These are phyloP conservation scores for Hirundichthys speculiger DNA, from an alignment of 2,113 vertebrate genomes.

Conservation along the genomic window DNA sequence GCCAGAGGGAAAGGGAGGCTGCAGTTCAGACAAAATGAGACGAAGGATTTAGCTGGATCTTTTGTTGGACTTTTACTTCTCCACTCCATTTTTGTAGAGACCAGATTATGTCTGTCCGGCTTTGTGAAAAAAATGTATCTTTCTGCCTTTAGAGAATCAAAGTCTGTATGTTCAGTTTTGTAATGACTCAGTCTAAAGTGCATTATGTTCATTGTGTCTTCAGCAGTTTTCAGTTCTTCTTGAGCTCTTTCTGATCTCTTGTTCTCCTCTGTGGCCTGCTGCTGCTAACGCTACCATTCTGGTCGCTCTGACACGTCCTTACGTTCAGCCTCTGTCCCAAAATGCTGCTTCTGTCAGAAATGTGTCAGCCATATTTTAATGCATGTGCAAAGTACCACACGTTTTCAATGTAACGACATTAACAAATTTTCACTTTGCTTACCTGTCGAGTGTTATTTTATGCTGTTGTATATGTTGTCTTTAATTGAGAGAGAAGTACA, in stretches of 20 bases:
- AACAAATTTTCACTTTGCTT: conserved; percentile 61
- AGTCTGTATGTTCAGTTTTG: conserved; percentile 61
- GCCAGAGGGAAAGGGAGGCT: conserved; percentile 26
- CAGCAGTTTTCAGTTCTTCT: conserved; percentile 32
- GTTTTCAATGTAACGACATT: conserved; percentile 61
- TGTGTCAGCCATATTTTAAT: conserved; percentile 76
- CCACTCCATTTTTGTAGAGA: conserved; percentile 32
- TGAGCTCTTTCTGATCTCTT: conserved; percentile 15
- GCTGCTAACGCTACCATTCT: conserved; percentile 75
- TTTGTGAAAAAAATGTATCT: conserved; percentile 48
- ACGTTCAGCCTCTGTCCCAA: conserved; percentile 71
- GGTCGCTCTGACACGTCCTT: conserved; percentile 69
- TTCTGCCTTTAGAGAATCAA: conserved; percentile 52
- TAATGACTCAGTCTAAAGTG: conserved; percentile 60
- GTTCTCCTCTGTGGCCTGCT: conserved; percentile 59
- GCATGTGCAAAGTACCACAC: conserved; percentile 70
- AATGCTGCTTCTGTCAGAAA: conserved; percentile 79
- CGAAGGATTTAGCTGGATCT: conserved; percentile 15
- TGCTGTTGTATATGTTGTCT: conserved; percentile 59
- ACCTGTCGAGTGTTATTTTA: conserved; percentile 66
- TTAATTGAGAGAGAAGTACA: conserved; percentile 72
- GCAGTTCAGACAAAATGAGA: conserved; percentile 13
- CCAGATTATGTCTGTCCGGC: conserved; percentile 31
- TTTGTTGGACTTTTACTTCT: conserved; percentile 42
- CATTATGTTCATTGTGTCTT: conserved; percentile 57